A percentile compares a stretch with the other conserved stretches of the same genome.
Evolutionary conservation across 2,797 vertebrate genomes (phyloP).

Genomic region (Phrynocephalus forsythii): DNA sequence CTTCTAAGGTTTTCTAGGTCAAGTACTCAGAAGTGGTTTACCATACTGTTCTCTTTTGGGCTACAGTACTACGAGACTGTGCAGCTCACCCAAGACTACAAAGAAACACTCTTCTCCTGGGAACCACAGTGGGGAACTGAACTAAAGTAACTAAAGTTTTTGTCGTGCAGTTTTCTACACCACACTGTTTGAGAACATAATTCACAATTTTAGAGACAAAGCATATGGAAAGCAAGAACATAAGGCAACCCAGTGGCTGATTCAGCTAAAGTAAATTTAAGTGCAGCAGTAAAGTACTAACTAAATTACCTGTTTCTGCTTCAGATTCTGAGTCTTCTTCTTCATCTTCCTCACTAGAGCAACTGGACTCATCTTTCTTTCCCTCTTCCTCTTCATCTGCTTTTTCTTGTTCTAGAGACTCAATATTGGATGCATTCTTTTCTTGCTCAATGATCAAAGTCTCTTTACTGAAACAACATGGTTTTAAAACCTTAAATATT

Average conservation of each 20-base stretch:
- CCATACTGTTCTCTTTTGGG: too few species aligned
- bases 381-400: constrained; percentile 94
- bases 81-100: too few species aligned
- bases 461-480: constrained; percentile 85
- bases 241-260: not conserved
- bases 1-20: too few species aligned
- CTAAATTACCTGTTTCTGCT: constrained; percentile 89
- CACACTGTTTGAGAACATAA: not conserved
- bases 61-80: too few species aligned
- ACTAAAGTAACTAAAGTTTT: too few species aligned
- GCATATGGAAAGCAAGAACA: not conserved
- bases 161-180: not conserved
- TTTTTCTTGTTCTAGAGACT: constrained; percentile 95
- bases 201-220: not conserved
- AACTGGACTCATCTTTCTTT: constrained; percentile 99
- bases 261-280: constrained; percentile 26
- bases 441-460: constrained; percentile 93
- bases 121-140: too few species aligned
- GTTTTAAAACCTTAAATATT: constrained; percentile 31
- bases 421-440: constrained; percentile 90
- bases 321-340: constrained; percentile 98
- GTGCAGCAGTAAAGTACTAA: not conserved
- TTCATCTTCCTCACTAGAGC: constrained; percentile 98
- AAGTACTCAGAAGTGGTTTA: too few species aligned
- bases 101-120: too few species aligned